Percentiles rank a stretch among this genome's conserved stretches.
Evolutionary conservation across 2,113 vertebrate genomes (phyloP).

Genomic region (Phyllostomus hastatus): DNA sequence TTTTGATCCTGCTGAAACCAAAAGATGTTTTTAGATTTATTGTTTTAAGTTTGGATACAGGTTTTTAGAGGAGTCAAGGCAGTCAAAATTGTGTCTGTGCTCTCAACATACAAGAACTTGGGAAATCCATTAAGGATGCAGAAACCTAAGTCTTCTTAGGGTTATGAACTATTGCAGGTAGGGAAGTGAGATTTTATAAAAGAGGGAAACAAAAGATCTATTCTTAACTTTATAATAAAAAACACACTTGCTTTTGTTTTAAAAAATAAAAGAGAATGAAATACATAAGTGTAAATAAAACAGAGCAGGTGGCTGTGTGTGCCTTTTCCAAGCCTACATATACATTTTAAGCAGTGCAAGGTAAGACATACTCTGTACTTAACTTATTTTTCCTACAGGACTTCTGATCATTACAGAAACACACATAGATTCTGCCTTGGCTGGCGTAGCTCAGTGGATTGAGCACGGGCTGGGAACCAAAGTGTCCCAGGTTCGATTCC

Average conservation of each 20-base stretch:
- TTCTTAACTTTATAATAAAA: not conserved
- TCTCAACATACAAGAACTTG: not conserved
- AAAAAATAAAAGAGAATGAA: not conserved
- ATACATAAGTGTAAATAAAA: not conserved
- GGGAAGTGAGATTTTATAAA: not conserved
- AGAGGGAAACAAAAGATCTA: not conserved
- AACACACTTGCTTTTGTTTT: not conserved
- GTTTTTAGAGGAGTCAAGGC: not conserved
- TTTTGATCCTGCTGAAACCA: not conserved
- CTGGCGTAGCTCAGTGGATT: no score
- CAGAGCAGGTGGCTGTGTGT: not conserved
- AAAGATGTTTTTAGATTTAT: not conserved
- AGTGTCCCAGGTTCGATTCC: no score
- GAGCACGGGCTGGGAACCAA: no score
- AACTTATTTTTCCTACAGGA: not conserved
- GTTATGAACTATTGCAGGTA: not conserved
- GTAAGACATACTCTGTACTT: not conserved
- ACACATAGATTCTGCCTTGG: not conserved
- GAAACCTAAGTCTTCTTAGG: rapidly evolving
- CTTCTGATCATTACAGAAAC: not conserved
- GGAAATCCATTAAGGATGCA: not conserved
- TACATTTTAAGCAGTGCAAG: not conserved
- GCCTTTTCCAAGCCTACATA: not conserved
- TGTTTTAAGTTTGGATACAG: not conserved
- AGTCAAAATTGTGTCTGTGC: not conserved